Conservation (phyloP, 2,797 vertebrate species). For the Malacoraja senta region DNA sequence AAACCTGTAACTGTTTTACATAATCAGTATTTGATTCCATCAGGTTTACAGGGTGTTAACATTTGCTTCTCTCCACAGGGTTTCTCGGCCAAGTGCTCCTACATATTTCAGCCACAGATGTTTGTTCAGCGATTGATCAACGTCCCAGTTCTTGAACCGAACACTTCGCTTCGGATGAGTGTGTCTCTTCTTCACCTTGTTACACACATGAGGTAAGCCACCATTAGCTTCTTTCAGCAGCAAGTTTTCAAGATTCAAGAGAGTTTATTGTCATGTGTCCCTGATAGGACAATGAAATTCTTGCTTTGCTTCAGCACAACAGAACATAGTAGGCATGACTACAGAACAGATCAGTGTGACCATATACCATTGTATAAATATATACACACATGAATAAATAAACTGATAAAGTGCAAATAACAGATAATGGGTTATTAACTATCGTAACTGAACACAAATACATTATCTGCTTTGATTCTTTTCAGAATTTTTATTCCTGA, state of each 20-base stretch:
- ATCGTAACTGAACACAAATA: neutral
- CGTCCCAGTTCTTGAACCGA: slow-evolving; percentile 66
- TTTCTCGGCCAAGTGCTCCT: slow-evolving; percentile 73
- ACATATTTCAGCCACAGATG: slow-evolving; percentile 83
- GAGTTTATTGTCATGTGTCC: too few relatives aligned
- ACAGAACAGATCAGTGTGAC: too few relatives aligned
- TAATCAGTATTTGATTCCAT: neutral
- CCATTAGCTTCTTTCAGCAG: neutral
- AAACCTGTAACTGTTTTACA: too few relatives aligned
- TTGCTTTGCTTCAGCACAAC: too few relatives aligned
- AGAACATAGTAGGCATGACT: too few relatives aligned
- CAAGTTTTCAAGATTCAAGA: too few relatives aligned
- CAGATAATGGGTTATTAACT: too few relatives aligned
- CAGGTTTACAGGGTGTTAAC: neutral
- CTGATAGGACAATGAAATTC: too few relatives aligned
- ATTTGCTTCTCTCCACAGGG: slow-evolving; percentile 58
- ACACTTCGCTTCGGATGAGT: slow-evolving; percentile 54
- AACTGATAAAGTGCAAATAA: too few relatives aligned
- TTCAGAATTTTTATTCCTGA: slow-evolving; percentile 77
- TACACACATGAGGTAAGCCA: slow-evolving; percentile 72
- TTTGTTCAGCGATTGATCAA: slow-evolving; percentile 71
- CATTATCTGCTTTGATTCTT: neutral
- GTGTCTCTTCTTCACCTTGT: slow-evolving; percentile 54
- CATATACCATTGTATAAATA: too few relatives aligned
- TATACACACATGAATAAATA: too few relatives aligned